Evolutionary conservation across 2,113 vertebrate genomes (phyloP).

Genomic region (Bufo bufo): DNA sequence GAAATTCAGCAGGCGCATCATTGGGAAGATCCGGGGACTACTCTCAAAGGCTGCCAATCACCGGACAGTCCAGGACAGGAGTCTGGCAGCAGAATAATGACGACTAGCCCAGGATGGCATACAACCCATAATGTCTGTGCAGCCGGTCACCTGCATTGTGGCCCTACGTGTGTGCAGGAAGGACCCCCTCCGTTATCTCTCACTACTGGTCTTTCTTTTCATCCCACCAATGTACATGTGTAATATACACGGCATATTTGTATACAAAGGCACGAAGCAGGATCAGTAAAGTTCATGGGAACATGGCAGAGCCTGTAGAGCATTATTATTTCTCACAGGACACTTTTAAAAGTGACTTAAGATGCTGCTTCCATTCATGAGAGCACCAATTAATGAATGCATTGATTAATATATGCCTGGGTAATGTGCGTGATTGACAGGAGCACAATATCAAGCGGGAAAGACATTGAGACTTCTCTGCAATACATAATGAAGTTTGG

Average conservation of each 20-base stretch:
- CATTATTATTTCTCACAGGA: not conserved
- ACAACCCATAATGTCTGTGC: slow-evolving; percentile 54
- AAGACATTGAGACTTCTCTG: slow-evolving; percentile 12
- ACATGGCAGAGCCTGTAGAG: not conserved
- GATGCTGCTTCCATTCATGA: not conserved
- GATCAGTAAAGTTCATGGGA: slow-evolving; percentile 20
- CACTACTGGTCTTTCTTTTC: not conserved
- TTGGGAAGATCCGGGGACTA: too few relatives aligned
- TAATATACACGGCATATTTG: not conserved
- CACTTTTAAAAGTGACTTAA: not conserved
- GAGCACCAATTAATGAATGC: not conserved
- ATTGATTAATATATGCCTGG: not conserved
- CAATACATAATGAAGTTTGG: slow-evolving; percentile 40
- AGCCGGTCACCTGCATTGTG: not conserved
- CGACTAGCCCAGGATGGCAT: slow-evolving; percentile 57
- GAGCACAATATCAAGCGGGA: slow-evolving; percentile 11
- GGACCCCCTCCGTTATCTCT: not conserved
- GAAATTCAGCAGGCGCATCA: too few relatives aligned
- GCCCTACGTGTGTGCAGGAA: not conserved
- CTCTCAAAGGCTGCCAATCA: too few relatives aligned
- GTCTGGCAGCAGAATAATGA: too few relatives aligned
- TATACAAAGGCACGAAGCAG: slow-evolving; percentile 3
- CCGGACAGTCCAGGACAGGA: too few relatives aligned
- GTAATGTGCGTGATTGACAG: slow-evolving; percentile 29
- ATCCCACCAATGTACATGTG: not conserved